Base-by-base conservation (phyloP, 2,113 vertebrate species). In the Picathartes gymnocephalus region DNA sequence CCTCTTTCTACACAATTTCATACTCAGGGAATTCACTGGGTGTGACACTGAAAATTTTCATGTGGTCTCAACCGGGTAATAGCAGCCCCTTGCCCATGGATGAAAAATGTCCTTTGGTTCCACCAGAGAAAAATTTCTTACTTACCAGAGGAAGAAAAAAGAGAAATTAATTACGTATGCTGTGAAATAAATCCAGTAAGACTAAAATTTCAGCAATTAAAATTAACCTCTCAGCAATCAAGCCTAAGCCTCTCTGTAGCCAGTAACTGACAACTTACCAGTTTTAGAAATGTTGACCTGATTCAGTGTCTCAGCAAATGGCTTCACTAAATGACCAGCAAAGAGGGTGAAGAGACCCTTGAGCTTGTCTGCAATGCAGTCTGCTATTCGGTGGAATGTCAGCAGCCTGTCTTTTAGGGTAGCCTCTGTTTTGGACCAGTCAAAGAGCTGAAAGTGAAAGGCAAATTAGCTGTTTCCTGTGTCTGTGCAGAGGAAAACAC, bases 331-430 rank as follows among this genome's bases (percentile, higher is more conserved):
- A 69, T 99, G 99, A 37, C 99, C 99, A 5, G 99, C 99, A 76
- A 99, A 99, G 30, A 99, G 97, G 19, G 98, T 98, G 64, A 99
- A 99, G 64, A 99, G 98, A 13, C 99, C 99, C 93, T 99, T 99
- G 73, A 99, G 98, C 25, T 98, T 98, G 31, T 98, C 98, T 35
- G 99, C 99, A 45, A 99, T 96, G 91, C 95, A 40, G 44, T 99
- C 97, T 11, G 98, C 96, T 86, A 99, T 93, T 5, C 98, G 98
- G 96, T 97, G 99, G 96, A 99, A 99, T 1, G 99, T 99, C 96
- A 99, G 73, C 86, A 98, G 89, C 8, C 99, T 98, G 65, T 99
- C 99, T 42, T 97, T 98, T 2, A 98, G 92, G 28, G 96, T 83
- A 7, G 94, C 96, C 77, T 98, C 98, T 2, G 98, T 98, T 93